Conservation (phyloP, 2,888 invertebrate species). For the Spialia ferax region DNA sequence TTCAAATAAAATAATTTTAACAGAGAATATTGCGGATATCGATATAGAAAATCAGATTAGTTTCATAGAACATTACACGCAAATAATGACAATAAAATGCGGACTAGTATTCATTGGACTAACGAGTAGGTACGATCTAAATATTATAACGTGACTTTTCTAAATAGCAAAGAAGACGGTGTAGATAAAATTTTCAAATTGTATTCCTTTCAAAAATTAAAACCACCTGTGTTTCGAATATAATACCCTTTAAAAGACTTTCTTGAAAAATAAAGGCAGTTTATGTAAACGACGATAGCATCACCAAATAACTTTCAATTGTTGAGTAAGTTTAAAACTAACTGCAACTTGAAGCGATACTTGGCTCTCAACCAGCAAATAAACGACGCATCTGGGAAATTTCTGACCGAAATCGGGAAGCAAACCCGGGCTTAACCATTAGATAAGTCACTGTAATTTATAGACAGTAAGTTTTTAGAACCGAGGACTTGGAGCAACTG, state of each 20-base stretch:
- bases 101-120: too few relatives aligned
- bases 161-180: too few relatives aligned
- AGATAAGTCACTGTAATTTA: constrained; percentile 36
- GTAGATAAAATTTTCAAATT: neutral
- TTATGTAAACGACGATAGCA: constrained; percentile 4
- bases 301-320: constrained; percentile 31
- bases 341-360: constrained; percentile 34
- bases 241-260: neutral
- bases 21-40: too few relatives aligned
- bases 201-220: neutral
- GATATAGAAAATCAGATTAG: too few relatives aligned
- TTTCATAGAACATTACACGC: too few relatives aligned
- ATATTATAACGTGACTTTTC: too few relatives aligned
- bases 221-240: too few relatives aligned
- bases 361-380: constrained; percentile 49
- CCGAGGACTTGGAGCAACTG: neutral
- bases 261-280: neutral
- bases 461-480: constrained; percentile 23
- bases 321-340: constrained; percentile 21
- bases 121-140: too few relatives aligned
- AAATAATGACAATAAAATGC: too few relatives aligned
- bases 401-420: constrained; percentile 35
- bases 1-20: too few relatives aligned
- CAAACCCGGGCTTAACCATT: constrained; percentile 33
- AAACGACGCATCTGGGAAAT: constrained; percentile 44